phyloP scores from a whole-genome alignment of 1,140 invertebrate species.

The Drosophila leontia region DNA sequence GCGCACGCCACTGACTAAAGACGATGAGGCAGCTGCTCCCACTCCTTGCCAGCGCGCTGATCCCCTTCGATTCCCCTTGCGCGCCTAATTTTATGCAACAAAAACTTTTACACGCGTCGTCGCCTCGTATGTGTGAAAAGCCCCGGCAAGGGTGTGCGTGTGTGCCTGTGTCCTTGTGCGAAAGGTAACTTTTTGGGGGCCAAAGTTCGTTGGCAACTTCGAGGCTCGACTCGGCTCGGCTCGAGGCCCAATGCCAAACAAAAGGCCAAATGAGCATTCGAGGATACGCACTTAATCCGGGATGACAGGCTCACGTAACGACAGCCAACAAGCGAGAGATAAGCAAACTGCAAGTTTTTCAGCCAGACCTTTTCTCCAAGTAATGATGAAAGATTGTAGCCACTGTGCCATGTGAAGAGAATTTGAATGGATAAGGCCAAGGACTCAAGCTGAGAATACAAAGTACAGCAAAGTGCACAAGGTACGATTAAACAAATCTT shows the following conservation, averaged over 20 bases:
- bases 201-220: conserved; percentile 52
- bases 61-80: conserved; percentile 18
- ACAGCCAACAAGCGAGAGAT: conserved; percentile 62
- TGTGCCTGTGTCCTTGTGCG: conserved; percentile 9
- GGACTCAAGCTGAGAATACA: background rate
- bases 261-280: conserved; percentile 56
- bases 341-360: conserved; percentile 70
- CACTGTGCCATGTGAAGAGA: conserved; percentile 29
- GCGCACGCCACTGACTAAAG: conserved; percentile 77
- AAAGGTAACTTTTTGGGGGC: conserved; percentile 69
- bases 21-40: conserved; percentile 49
- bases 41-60: background rate
- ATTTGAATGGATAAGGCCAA: conserved; percentile 41
- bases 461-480: background rate
- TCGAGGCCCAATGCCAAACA: conserved; percentile 47
- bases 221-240: conserved; percentile 6
- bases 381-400: conserved; percentile 66
- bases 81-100: conserved; percentile 73
- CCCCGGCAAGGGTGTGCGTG: background rate
- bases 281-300: conserved; percentile 75
- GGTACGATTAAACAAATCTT: background rate
- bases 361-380: conserved; percentile 34
- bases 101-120: conserved; percentile 78
- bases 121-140: conserved; percentile 65
- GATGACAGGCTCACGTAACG: conserved; percentile 72